Base-by-base conservation (phyloP, 2,797 vertebrate genomes). In the Myotis vivesi region DNA sequence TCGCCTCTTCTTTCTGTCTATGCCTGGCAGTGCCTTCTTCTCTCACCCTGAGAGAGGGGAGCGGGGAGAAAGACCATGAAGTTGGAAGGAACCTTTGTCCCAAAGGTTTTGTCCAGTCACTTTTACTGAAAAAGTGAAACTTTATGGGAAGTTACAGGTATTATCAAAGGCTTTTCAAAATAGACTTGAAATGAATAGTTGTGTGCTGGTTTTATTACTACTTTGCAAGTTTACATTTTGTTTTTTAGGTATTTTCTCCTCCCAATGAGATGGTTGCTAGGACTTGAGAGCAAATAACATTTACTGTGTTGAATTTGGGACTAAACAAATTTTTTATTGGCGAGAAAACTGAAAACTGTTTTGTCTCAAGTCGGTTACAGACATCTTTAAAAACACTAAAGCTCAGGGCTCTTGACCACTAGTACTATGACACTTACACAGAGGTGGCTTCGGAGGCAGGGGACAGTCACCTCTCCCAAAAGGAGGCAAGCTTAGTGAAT, bases 311-410 rank as follows among this genome's bases (percentile, higher is more conserved):
- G n/a, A n/a, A n/a, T n/a, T n/a, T n/a, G n/a, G n/a, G n/a, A n/a
- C n/a, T n/a, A n/a, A n/a, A n/a, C n/a, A n/a, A n/a, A n/a, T n/a
- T n/a, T n/a, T n/a, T n/a, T n/a, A n/a, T n/a, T n/a, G 92, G 71
- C 51, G 64, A 91, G 59, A 41, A 96, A 80, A n/a, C 15, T n/a
- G 53, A 92, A 88, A 84, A 94, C 46, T 86, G 51, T 66, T 88
- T 92, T 77, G 33, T 38, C 68, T 87, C 82, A 33, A 49, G 46
- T 38, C 30, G 20, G n/a, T 84, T 68, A 66, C 59, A 83, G 76
- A 83, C 23, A 71, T 64, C 68, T 94, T 92, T 55, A 38, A 68
- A 91, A 64, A 80, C 11, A 87, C 28, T 51, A 6, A 77, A 62
- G 51, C 15, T 53, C 51, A 5, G 75, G 53, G 28, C n/a, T 92